A percentile compares a stretch with the other conserved stretches of the same genome.
phyloP scores from a whole-genome alignment of 1,140 invertebrate species.

The Nymphalis io region DNA sequence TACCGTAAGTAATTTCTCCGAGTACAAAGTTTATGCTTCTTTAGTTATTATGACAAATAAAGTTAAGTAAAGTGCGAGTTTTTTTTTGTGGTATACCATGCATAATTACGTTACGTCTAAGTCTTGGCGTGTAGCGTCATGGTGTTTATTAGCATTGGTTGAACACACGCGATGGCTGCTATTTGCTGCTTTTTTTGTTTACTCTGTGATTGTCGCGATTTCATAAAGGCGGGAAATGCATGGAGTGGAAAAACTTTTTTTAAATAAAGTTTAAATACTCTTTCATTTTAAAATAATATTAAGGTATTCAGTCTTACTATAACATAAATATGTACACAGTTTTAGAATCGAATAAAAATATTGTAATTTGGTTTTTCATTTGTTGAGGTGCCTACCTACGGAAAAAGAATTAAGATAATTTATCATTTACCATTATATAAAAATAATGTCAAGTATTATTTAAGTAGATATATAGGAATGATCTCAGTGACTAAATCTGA shows the following conservation, averaged over 20 bases:
- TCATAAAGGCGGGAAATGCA: constrained; percentile 7
- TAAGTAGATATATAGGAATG: no score
- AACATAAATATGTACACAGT: no score
- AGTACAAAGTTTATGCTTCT: background rate
- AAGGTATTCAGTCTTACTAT: no score
- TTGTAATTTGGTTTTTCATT: no score
- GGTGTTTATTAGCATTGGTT: constrained; percentile 23
- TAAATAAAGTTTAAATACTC: no score
- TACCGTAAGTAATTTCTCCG: background rate
- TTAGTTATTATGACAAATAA: background rate
- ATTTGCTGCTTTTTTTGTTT: constrained; percentile 4
- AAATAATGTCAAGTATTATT: no score
- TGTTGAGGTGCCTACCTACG: no score
- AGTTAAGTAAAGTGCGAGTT: constrained; percentile 8
- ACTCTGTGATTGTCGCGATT: constrained; percentile 17
- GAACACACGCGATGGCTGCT: constrained; percentile 19
- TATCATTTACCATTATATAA: no score
- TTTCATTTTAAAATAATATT: no score
- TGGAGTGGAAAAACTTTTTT: background rate
- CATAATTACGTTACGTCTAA: constrained; percentile 21
- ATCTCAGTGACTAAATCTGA: no score
- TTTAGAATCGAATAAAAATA: no score
- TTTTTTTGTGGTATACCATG: constrained; percentile 4
- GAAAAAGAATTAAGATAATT: no score
- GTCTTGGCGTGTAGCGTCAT: constrained; percentile 18